Conservation (phyloP, 2,113 vertebrate species). For the Ranitomeya imitator region DNA sequence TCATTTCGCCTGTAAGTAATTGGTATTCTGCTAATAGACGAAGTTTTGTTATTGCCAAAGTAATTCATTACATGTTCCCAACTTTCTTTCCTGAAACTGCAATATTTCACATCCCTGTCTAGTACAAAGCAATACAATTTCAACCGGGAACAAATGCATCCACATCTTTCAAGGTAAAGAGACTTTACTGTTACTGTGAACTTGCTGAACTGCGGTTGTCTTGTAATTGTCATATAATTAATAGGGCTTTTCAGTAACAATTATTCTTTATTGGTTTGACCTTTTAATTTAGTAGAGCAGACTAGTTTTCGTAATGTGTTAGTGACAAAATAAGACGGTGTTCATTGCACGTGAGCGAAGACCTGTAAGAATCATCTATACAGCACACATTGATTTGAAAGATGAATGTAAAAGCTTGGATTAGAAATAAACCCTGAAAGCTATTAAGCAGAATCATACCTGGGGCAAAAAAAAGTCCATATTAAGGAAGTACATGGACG, state of each 20-base stretch:
- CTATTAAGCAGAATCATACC: background rate
- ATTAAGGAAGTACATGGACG: background rate
- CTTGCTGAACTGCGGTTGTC: constrained; percentile 29
- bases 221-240: constrained; percentile 29
- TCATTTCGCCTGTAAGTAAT: constrained; percentile 35
- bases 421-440: background rate
- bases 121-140: constrained; percentile 47
- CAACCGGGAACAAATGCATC: constrained; percentile 39
- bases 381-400: background rate
- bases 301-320: background rate
- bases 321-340: constrained; percentile 7
- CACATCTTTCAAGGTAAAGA: constrained; percentile 51
- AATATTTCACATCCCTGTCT: constrained; percentile 49
- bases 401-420: background rate
- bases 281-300: constrained; percentile 10
- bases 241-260: constrained; percentile 31
- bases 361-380: background rate
- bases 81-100: constrained; percentile 43
- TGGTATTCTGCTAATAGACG: constrained; percentile 44
- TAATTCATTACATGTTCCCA: constrained; percentile 40
- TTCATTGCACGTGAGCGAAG: background rate
- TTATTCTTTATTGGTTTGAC: constrained; percentile 38
- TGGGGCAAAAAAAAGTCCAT: background rate
- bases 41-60: constrained; percentile 42
- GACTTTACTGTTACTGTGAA: constrained; percentile 36